phyloP scores from a whole-genome alignment of 1,140 invertebrate species.

The Nymphalis io region DNA sequence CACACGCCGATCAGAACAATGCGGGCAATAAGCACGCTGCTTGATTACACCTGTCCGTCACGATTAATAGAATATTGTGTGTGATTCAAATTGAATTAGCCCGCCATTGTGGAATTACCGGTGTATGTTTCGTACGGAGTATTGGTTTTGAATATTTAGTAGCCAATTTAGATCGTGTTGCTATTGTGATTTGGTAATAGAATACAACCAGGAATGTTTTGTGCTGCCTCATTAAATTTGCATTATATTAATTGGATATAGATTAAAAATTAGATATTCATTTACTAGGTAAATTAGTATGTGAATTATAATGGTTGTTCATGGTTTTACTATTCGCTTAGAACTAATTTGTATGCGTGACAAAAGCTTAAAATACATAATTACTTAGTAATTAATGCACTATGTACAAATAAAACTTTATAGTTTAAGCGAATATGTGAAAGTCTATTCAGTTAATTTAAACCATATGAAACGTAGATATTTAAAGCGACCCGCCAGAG shows the following conservation, averaged over 20 bases:
- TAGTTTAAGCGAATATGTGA: too few relatives aligned
- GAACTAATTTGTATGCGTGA: background rate
- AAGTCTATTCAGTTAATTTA: too few relatives aligned
- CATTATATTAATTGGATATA: slow-evolving; percentile 34
- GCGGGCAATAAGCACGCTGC: slow-evolving; percentile 55
- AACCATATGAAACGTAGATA: background rate
- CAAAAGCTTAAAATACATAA: background rate
- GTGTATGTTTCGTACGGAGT: slow-evolving; percentile 70
- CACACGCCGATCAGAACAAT: slow-evolving; percentile 50
- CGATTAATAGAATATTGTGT: slow-evolving; percentile 79
- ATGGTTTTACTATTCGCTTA: slow-evolving; percentile 12
- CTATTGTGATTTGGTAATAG: slow-evolving; percentile 70
- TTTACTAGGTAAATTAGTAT: slow-evolving; percentile 18
- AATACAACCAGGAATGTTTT: slow-evolving; percentile 43
- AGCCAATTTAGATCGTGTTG: slow-evolving; percentile 73
- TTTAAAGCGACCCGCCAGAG: background rate
- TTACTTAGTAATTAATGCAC: background rate
- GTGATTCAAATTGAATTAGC: slow-evolving; percentile 78
- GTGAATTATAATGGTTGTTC: slow-evolving; percentile 11
- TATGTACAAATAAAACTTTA: background rate
- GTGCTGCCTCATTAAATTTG: slow-evolving; percentile 35
- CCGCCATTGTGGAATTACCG: slow-evolving; percentile 71
- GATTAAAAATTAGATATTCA: slow-evolving; percentile 39
- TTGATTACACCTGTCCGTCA: slow-evolving; percentile 79
- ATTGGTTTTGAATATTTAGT: slow-evolving; percentile 79